Percentiles rank a stretch among this genome's conserved stretches.
phyloP scores from a whole-genome alignment of 92 coral and sea anemone species.

The Anthopleura xanthogrammica region DNA sequence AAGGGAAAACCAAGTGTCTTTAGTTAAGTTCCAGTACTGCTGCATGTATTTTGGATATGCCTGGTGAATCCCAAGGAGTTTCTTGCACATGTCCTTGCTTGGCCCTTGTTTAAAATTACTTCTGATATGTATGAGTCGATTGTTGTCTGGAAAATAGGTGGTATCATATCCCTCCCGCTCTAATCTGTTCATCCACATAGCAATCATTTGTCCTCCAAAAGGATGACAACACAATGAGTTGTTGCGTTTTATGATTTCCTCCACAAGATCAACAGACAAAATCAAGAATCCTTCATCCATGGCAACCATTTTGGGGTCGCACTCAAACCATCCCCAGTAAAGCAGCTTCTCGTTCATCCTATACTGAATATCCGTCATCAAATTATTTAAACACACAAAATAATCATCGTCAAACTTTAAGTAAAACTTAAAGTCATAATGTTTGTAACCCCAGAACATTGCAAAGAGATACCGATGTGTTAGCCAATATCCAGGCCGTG shows the following conservation, averaged over 20 bases:
- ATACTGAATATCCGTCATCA: conserved; percentile 40
- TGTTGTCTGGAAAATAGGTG: conserved; percentile 55
- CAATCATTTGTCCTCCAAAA: conserved; percentile 60
- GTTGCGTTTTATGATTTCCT: conserved; percentile 45
- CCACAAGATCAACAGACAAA: conserved; percentile 37
- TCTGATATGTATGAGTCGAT: conserved; percentile 32
- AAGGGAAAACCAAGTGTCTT: conserved; percentile 35
- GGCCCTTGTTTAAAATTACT: conserved; percentile 13
- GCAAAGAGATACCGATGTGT: conserved; percentile 47
- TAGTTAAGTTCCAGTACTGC: conserved; percentile 48
- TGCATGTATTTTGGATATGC: conserved; percentile 48
- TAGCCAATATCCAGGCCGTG: conserved; percentile 44
- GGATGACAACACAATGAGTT: conserved; percentile 55
- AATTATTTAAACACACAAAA: conserved; percentile 58
- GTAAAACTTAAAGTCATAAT: conserved; percentile 44
- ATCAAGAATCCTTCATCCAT: conserved; percentile 61
- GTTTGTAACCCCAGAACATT: conserved; percentile 53
- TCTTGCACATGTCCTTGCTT: conserved; percentile 23
- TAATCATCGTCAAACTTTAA: conserved; percentile 65
- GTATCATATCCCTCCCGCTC: conserved; percentile 40
- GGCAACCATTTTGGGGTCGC: conserved; percentile 56
- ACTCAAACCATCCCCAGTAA: conserved; percentile 54
- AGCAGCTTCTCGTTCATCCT: conserved; percentile 44
- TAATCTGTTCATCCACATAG: conserved; percentile 51
- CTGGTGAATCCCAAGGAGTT: conserved; percentile 51